Evolutionary conservation across 1,140 invertebrate genomes (phyloP).

Genomic region (Lasaia peninsularis): DNA sequence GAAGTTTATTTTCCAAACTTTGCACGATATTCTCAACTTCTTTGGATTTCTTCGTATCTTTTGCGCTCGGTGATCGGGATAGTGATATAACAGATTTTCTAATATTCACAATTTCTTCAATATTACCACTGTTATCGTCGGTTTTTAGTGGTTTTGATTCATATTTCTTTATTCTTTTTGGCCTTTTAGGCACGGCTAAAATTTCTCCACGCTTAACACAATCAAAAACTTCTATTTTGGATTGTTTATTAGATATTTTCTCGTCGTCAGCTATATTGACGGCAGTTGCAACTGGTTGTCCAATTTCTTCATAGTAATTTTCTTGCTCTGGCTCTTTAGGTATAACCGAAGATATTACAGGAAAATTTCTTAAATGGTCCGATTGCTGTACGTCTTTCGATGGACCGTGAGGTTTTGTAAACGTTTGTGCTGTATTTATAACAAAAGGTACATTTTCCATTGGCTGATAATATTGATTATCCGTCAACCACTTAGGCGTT

Average conservation of each 20-base stretch:
- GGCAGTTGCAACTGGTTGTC: conserved; percentile 37
- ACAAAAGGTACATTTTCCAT: conserved; percentile 54
- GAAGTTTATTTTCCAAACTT: conserved; percentile 39
- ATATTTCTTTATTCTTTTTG: conserved; percentile 49
- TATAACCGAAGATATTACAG: conserved; percentile 27
- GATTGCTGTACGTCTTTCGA: conserved; percentile 13
- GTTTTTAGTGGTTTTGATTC: conserved; percentile 21
- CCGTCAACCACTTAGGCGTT: conserved; percentile 53
- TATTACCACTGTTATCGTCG: conserved; percentile 18
- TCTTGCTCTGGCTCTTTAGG: conserved; percentile 44
- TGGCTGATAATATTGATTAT: conserved; percentile 66
- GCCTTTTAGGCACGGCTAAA: conserved; percentile 55
- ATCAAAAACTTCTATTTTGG: conserved; percentile 38
- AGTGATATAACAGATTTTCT: conserved; percentile 60
- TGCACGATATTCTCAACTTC: conserved; percentile 41
- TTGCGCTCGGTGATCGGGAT: conserved; percentile 56
- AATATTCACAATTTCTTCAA: conserved; percentile 42
- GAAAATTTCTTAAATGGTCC: conserved; percentile 31
- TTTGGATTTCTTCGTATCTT: conserved; percentile 38
- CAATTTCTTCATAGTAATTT: conserved; percentile 69
- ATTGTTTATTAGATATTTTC: conserved; percentile 47
- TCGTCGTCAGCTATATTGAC: conserved; percentile 56
- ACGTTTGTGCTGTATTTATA: conserved; percentile 43
- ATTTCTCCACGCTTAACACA: conserved; percentile 49
- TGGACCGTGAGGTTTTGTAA: conserved; percentile 25